Conservation (phyloP, 2,888 invertebrate species). For the Lathronympha strigana region DNA sequence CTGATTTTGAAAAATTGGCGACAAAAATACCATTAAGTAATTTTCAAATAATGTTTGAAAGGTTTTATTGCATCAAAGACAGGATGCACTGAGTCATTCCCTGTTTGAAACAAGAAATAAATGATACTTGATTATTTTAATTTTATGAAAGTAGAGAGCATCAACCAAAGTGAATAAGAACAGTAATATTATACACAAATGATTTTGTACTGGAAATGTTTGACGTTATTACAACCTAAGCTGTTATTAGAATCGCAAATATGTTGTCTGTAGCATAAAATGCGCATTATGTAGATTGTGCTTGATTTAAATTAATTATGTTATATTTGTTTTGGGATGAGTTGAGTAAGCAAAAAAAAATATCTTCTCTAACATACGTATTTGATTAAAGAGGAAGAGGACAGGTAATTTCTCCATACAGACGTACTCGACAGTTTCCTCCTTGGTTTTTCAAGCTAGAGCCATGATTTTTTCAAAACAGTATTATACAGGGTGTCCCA, state of each 20-base stretch:
- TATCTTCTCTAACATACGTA: too few relatives aligned
- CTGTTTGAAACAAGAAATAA: slow-evolving; percentile 6
- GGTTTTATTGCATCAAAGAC: background rate
- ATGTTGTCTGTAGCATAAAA: background rate
- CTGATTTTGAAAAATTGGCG: slow-evolving; percentile 10
- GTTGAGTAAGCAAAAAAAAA: background rate
- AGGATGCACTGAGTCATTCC: slow-evolving; percentile 5
- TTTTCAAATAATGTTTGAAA: background rate
- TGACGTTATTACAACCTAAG: slow-evolving; percentile 3
- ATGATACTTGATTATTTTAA: slow-evolving; percentile 30
- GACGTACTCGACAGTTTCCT: too few relatives aligned
- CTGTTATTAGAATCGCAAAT: slow-evolving; percentile 30
- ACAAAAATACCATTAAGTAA: slow-evolving; percentile 8
- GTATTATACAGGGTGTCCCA: too few relatives aligned
- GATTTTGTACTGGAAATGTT: background rate
- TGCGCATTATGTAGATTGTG: slow-evolving; percentile 3
- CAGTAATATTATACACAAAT: background rate
- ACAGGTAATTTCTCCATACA: too few relatives aligned
- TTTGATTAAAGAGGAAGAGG: too few relatives aligned
- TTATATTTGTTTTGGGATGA: background rate
- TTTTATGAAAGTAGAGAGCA: slow-evolving; percentile 20
- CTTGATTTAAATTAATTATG: slow-evolving; percentile 18
- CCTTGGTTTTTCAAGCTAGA: too few relatives aligned
- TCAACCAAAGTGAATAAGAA: slow-evolving; percentile 21
- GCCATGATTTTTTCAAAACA: too few relatives aligned